These are phyloP conservation scores for Emys orbicularis DNA, from an alignment of 2,797 vertebrate genomes.

Conservation along the genomic window DNA sequence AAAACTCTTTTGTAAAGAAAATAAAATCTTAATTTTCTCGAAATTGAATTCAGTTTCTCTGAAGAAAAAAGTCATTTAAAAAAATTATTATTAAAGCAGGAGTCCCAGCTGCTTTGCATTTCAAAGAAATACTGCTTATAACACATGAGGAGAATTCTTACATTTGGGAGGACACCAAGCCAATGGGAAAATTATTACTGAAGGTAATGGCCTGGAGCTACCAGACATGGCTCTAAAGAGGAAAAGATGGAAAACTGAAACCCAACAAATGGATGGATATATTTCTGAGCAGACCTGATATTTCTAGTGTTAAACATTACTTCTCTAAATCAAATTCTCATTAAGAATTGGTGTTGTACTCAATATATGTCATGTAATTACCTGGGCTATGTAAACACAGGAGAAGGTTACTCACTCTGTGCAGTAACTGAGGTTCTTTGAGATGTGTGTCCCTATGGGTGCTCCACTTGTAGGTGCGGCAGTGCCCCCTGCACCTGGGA, in stretches of 20 bases:
- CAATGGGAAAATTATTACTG: not conserved
- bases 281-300: not conserved
- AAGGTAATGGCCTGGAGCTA: not conserved
- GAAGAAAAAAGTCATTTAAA: not conserved
- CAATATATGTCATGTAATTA: not conserved
- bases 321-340: not conserved
- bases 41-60: not conserved
- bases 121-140: conserved; percentile 6
- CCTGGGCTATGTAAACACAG: not conserved
- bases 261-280: not conserved
- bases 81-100: not conserved
- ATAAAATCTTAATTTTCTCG: not conserved
- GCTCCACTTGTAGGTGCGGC: too few species aligned
- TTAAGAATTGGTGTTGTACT: not conserved
- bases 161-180: not conserved
- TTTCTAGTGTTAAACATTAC: not conserved
- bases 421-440: too few species aligned
- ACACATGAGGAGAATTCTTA: not conserved
- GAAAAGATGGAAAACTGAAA: not conserved
- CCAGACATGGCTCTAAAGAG: not conserved
- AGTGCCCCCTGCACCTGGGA: too few species aligned
- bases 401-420: too few species aligned
- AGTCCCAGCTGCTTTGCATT: not conserved
- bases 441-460: too few species aligned
- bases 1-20: not conserved